Base-by-base conservation (phyloP, 2,113 vertebrate genomes). In the Chaetorhynchus papuensis region DNA sequence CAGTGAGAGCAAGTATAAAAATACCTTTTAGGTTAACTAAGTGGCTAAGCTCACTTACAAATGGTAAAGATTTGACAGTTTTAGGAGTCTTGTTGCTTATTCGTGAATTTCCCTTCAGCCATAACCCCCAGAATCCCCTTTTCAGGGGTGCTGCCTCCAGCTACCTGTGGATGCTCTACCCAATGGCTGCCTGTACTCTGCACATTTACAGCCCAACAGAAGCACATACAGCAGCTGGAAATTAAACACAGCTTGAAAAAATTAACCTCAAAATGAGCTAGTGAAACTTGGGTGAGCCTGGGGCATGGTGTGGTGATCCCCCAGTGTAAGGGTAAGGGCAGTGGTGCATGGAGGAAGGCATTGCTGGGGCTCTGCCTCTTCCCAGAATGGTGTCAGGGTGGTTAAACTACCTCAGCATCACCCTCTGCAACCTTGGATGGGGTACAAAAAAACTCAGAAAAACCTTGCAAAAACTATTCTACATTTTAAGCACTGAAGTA, bases 331-430 rank as follows among this genome's bases (percentile, higher is more conserved):
- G 64, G 1, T 6, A 59, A 52, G 45, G 64, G 74, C 6, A 30
- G 63, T 2, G 30, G 45, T n/a, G 63, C 1, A 2, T 3, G 8
- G 39, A 54, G 68, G 24, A 15, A 35, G 23, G 27, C 0, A 0
- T 8, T 0, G 7, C 42, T 31, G 52, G 28, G 2, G 10, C 60
- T 52, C 30, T 4, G n/a, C 18, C 10, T 69, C 49, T 26, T 44
- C 39, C 22, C 0, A 2, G 47, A 49, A 65, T 0, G 0, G n/a
- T 41, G n/a, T 37, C 7, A 15, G 27, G 35, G 7, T 15, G 3
- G 11, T 6, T 16, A n/a, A 28, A 68, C 27, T 7, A 19, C 41
- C 44, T 42, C 63, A 33, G n/a, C 4, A 22, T 21, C 26, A 4
- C 30, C 13, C 15, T 33, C 63, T 22, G 54, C 50, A 35, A 31